A percentile compares a stretch with the other conserved stretches of the same genome.
These are phyloP conservation scores for Threskiornis aethiopicus DNA, from an alignment of 2,797 vertebrate species.

Conservation along the genomic window DNA sequence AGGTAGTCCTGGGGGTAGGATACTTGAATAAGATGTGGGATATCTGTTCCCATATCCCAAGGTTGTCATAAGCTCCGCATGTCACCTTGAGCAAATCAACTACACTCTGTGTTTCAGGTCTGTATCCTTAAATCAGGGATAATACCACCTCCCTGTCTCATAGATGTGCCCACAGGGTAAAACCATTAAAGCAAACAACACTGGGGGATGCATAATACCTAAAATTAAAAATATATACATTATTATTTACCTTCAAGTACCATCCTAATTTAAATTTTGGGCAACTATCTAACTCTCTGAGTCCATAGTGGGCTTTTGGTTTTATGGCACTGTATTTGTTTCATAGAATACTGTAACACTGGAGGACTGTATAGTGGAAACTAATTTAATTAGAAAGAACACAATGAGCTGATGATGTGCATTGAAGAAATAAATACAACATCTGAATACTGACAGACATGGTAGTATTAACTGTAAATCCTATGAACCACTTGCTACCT, in stretches of 20 bases:
- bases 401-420: neutral
- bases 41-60: neutral
- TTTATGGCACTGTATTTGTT: conserved; percentile 15
- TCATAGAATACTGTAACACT: neutral
- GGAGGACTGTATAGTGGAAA: neutral
- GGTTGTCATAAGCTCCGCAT: neutral
- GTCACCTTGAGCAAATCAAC: neutral
- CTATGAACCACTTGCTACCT: neutral
- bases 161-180: neutral
- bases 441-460: neutral
- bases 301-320: conserved; percentile 14
- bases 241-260: neutral
- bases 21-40: neutral
- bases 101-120: neutral
- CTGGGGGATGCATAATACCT: neutral
- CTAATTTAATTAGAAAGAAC: conserved; percentile 32
- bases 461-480: neutral
- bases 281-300: neutral
- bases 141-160: neutral
- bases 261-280: neutral
- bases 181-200: neutral
- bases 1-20: neutral
- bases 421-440: conserved; percentile 1
- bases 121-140: neutral
- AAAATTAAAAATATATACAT: neutral